Evolutionary conservation across 2,113 vertebrate species (phyloP), one percentile per base, ranked within the genome.

Genomic region (Eolophus roseicapilla): DNA sequence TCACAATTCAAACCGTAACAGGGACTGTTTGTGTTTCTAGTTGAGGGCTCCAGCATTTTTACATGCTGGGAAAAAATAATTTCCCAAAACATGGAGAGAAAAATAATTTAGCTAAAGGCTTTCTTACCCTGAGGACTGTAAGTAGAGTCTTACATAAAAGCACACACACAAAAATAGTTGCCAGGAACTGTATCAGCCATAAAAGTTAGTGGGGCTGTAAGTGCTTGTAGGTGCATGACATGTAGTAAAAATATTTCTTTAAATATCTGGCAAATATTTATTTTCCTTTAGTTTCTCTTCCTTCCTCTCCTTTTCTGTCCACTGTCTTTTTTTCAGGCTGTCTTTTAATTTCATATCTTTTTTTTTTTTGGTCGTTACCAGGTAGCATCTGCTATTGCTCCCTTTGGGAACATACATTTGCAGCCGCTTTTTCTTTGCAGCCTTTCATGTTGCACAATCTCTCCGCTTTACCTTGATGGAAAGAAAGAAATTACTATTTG

Each of bases 11-110:
- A 85, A 88, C 81, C 24, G 7, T 43, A 75, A 68, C 89, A 71
- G 64, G 47, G 64, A 88, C 94, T 93, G 71, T 82, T 92, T 44
- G 82, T 75, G 41, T 94, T 96, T 95, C 76, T 97, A 92, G 95
- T 93, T 92, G 90, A 88, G 41, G 93, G 74, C 87, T 96, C 64
- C 92, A 96, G 91, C 89, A 46, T 94, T 88, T 87, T 87, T 92
- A 76, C 69, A 88, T 96, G 82, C 85, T 94, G 53, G 13, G 70
- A 95, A 94, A 93, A 83, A 97, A 87, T 96, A 78, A 96, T 97
- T 97, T 97, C 82, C 68, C 93, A 93, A 81, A 81, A 95, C 86
- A 95, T 95, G 55, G 80, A 43, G 71, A 96, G 88, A 90, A 63
- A 70, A 24, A 65, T 94, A 73, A 96, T 95, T 94, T 96, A 92